Evolutionary conservation across 2,888 invertebrate genomes (phyloP).

Genomic region (Rhogogaster chlorosoma): DNA sequence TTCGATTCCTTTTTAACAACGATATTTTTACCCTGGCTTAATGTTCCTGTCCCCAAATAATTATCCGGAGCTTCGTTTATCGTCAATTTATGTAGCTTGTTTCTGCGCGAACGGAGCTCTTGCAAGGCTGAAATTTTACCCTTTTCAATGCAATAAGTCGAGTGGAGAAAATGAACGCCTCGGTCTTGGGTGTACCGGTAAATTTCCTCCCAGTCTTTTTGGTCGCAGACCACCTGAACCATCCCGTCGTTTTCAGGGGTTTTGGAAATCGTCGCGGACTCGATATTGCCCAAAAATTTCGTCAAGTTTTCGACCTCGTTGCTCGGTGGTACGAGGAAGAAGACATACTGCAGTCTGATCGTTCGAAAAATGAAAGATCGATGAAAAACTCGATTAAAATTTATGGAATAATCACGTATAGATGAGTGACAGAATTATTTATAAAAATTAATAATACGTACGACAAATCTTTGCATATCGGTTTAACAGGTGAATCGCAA

Average conservation of each 20-base stretch:
- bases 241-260: constrained; percentile 19
- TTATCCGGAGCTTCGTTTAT: neutral
- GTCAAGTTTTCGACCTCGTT: constrained; percentile 44
- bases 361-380: constrained; percentile 19
- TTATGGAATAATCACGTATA: constrained; percentile 44
- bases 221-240: constrained; percentile 47
- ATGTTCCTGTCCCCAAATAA: neutral
- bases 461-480: neutral
- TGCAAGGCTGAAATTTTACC: constrained; percentile 2
- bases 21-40: too few relatives aligned
- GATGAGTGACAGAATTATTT: neutral
- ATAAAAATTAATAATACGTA: neutral
- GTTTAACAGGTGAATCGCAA: neutral
- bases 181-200: constrained; percentile 25
- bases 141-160: constrained; percentile 33
- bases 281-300: constrained; percentile 37
- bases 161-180: constrained; percentile 50
- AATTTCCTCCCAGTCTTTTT: constrained; percentile 52
- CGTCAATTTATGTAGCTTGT: neutral
- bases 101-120: neutral
- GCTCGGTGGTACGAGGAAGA: constrained; percentile 47
- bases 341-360: constrained; percentile 52
- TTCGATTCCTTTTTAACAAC: neutral
- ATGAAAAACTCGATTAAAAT: constrained; percentile 37
- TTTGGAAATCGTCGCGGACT: constrained; percentile 50